Conservation (phyloP, 1,140 invertebrate genomes). For the Eciton burchellii region DNA sequence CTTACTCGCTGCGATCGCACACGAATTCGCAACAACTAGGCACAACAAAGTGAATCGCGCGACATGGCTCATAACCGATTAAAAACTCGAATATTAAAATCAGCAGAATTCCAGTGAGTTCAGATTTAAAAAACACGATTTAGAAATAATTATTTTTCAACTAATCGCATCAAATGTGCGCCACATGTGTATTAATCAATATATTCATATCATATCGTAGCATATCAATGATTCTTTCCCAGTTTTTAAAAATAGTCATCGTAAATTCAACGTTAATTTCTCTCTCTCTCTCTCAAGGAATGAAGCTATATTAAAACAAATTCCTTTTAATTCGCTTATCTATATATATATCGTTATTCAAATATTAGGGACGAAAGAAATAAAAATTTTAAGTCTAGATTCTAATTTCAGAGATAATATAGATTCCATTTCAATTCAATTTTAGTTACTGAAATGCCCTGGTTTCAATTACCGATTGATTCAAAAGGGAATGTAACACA, state of each 20-base stretch:
- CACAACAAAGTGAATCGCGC: slow-evolving; percentile 53
- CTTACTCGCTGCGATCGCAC: slow-evolving; percentile 22
- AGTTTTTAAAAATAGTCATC: neutral
- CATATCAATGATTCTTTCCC: neutral
- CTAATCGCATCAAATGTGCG: no score
- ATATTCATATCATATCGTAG: no score
- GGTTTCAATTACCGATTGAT: slow-evolving; percentile 32
- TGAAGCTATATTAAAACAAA: neutral
- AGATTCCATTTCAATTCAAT: slow-evolving; percentile 4
- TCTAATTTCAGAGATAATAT: neutral
- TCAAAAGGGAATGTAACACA: slow-evolving; percentile 59
- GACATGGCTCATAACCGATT: slow-evolving; percentile 60
- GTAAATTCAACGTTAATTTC: neutral
- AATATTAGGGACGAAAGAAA: no score
- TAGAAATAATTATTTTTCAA: neutral
- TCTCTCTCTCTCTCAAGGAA: neutral
- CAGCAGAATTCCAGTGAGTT: slow-evolving; percentile 1
- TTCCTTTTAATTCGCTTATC: neutral
- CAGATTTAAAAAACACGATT: slow-evolving; percentile 9
- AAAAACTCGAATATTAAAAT: slow-evolving; percentile 3
- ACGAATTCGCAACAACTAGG: slow-evolving; percentile 34
- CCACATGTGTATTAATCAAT: no score
- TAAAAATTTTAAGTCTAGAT: no score
- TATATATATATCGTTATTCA: no score
- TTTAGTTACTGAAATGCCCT: neutral